A percentile compares a stretch with the other conserved stretches of the same genome.
These are phyloP conservation scores for Meda fulgida DNA, from an alignment of 2,797 vertebrate species.

Conservation along the genomic window DNA sequence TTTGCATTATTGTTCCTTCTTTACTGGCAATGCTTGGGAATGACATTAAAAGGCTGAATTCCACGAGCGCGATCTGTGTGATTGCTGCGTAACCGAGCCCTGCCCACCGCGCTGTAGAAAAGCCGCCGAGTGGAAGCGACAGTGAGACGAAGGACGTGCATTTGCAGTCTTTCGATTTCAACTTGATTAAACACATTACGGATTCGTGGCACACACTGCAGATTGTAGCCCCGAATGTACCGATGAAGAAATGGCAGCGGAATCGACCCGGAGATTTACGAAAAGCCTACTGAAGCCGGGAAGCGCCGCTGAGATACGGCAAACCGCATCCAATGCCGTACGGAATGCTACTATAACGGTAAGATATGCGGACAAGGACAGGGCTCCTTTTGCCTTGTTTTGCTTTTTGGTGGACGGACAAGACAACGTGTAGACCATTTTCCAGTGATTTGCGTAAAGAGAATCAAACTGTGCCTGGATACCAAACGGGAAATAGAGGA, in stretches of 20 bases:
- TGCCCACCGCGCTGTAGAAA: slow-evolving; percentile 27
- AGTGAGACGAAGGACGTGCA: not conserved
- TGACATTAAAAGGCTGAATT: no score
- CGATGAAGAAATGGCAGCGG: slow-evolving; percentile 86
- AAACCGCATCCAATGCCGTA: slow-evolving; percentile 84
- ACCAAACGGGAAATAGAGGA: not conserved
- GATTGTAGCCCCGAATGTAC: slow-evolving; percentile 57
- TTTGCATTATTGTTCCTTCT: no score
- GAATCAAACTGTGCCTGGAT: not conserved
- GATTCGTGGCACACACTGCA: not conserved
- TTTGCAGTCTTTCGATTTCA: slow-evolving; percentile 10
- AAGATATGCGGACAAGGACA: slow-evolving; percentile 57
- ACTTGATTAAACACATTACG: not conserved
- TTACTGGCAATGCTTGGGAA: not conserved
- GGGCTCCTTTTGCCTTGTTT: not conserved
- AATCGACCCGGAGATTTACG: slow-evolving; percentile 91
- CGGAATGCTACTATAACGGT: slow-evolving; percentile 74
- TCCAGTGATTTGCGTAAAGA: not conserved
- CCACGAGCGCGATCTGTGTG: not conserved
- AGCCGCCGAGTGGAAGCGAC: not conserved
- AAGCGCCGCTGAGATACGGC: slow-evolving; percentile 87
- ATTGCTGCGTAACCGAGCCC: slow-evolving; percentile 20
- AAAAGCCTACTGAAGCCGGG: slow-evolving; percentile 93
- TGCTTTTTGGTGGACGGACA: not conserved
- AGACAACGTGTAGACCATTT: not conserved